Evolutionary conservation across 1,140 invertebrate genomes (phyloP).

Genomic region (Atopsyche davidsoni): DNA sequence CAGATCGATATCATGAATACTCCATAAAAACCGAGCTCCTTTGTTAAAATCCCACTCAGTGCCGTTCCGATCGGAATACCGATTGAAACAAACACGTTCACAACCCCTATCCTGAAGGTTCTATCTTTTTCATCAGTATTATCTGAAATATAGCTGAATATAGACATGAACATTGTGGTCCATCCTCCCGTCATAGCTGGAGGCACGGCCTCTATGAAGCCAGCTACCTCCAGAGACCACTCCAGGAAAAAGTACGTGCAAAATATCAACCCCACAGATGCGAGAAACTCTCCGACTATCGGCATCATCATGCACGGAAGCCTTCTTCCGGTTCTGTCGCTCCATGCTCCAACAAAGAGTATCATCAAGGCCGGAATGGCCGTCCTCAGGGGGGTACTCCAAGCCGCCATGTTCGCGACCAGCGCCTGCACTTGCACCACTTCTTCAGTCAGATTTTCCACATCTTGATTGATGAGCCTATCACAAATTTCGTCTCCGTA

Average conservation of each 20-base stretch:
- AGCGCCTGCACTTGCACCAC: constrained; percentile 48
- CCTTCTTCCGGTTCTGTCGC: constrained; percentile 51
- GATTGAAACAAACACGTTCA: constrained; percentile 48
- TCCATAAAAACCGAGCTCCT: constrained; percentile 44
- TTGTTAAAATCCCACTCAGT: constrained; percentile 43
- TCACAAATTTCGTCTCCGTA: constrained; percentile 49
- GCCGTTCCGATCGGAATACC: constrained; percentile 44
- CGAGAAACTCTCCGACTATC: constrained; percentile 47
- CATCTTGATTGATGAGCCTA: constrained; percentile 41
- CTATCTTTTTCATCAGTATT: constrained; percentile 48
- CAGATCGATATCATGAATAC: constrained; percentile 38
- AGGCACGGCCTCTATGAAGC: constrained; percentile 49
- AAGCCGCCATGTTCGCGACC: constrained; percentile 49
- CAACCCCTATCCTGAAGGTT: constrained; percentile 50
- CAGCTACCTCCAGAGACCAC: constrained; percentile 48
- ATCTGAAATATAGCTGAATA: constrained; percentile 55
- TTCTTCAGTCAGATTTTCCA: constrained; percentile 39
- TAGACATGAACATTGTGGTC: constrained; percentile 49
- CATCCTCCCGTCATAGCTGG: constrained; percentile 51
- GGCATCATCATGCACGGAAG: constrained; percentile 54
- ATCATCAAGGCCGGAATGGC: constrained; percentile 50
- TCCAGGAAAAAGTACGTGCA: constrained; percentile 48
- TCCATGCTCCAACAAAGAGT: constrained; percentile 57
- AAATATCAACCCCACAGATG: constrained; percentile 45
- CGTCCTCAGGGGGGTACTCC: constrained; percentile 52